phyloP scores from a whole-genome alignment of 2,797 vertebrate species.

The Parotocinclus haroldoi region DNA sequence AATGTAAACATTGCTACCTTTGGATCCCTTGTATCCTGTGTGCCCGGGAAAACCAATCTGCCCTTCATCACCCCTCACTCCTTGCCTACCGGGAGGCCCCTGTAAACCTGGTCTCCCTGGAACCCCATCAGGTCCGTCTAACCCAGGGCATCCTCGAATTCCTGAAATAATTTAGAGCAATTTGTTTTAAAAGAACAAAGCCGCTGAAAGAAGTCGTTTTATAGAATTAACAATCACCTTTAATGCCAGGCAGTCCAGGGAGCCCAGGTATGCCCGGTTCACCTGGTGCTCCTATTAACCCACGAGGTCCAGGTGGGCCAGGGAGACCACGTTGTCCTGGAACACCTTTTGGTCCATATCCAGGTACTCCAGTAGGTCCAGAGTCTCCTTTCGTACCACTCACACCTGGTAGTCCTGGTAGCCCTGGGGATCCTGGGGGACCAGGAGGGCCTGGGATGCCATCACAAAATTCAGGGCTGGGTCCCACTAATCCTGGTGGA shows the following conservation, averaged over 20 bases:
- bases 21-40: slow-evolving; percentile 5
- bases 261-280: slow-evolving; percentile 40
- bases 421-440: slow-evolving; percentile 5
- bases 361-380: slow-evolving; percentile 46
- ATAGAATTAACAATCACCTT: slow-evolving; percentile 10
- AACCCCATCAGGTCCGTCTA: not conserved
- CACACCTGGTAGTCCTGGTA: slow-evolving; percentile 5
- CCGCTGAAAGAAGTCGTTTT: too few species aligned
- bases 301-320: slow-evolving; percentile 54
- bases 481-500: slow-evolving; percentile 12
- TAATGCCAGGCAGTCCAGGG: slow-evolving; percentile 49
- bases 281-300: slow-evolving; percentile 48
- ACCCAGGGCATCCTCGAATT: slow-evolving; percentile 13
- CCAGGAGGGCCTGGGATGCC: not conserved
- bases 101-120: slow-evolving; percentile 15
- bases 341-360: slow-evolving; percentile 17
- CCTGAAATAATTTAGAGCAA: too few species aligned
- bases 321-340: slow-evolving; percentile 45
- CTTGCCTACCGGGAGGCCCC: slow-evolving; percentile 23
- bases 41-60: slow-evolving; percentile 2
- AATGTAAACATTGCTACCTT: slow-evolving; percentile 5
- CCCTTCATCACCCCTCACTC: slow-evolving; percentile 18
- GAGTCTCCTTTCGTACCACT: slow-evolving; percentile 56
- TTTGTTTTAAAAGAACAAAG: too few species aligned
- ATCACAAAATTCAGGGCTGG: not conserved